Base-by-base conservation (phyloP, 2,113 vertebrate genomes). In the Astur gentilis region DNA sequence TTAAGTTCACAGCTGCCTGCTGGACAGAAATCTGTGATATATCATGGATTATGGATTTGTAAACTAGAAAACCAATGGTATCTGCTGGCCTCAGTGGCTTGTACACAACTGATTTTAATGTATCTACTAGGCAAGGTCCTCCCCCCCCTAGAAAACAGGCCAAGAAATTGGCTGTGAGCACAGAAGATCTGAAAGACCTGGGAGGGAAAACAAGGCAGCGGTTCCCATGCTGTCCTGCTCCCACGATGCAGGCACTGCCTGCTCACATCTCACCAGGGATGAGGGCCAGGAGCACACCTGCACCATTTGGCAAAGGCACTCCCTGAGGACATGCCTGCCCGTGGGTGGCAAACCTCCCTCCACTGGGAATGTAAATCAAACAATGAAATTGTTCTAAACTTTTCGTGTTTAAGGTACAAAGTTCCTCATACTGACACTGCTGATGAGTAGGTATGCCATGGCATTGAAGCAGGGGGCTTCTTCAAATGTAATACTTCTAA, bases 191-290 rank as follows among this genome's bases (percentile, higher is more conserved):
- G 29, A 26, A 65, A 32, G 36, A 66, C 12, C 2, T 60, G 26
- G 17, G 20, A 84, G 26, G 36, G 13, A 58, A 49, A 11, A 22
- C 1, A 7, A 73, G 26, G 20, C 19, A 78, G 20, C 15, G 34
- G 18, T 21, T 70, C 25, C 44, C 8, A 17, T 0, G 1, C 31
- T 78, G 25, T 52, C 47, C 6, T 22, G 14, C 21, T 84, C 16
- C 45, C 4, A 2, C 1, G 7, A 31, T 21, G 18, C 29, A 65
- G 52, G 15, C 16, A 23, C 15, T 36, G 26, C 26, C 47, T 54
- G 49, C 38, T 18, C 11, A 2, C 1, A 0, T 44, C 18, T 42
- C 7, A 3, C 15, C 42, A 49, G 23, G 36, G 7, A 0, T 65
- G 25, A 49, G 18, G 18, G 31, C 27, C 67, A 54, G 60, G 44